Evolutionary conservation across 2,113 vertebrate genomes (phyloP).

Genomic region (Corapipo altera): DNA sequence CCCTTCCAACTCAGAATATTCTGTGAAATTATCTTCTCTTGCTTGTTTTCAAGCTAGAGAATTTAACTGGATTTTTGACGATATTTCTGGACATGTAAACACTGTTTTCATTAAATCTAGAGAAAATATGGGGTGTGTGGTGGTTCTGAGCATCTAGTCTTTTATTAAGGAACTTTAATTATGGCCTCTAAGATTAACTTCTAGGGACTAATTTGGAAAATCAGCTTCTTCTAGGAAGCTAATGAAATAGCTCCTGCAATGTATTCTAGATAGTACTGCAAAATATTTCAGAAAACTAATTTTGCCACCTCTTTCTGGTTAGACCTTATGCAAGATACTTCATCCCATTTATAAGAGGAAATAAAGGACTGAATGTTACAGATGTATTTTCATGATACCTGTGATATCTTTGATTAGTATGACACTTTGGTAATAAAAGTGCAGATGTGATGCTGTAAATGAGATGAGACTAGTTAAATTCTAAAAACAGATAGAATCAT

Average conservation of each 20-base stretch:
- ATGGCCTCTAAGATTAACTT: neutral
- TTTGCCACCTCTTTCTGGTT: neutral
- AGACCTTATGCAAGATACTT: neutral
- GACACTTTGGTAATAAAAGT: neutral
- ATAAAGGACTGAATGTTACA: neutral
- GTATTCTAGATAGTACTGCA: neutral
- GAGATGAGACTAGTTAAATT: neutral
- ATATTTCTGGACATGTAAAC: neutral
- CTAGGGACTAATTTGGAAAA: neutral
- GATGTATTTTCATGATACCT: neutral
- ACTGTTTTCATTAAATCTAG: neutral
- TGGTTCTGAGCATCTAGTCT: neutral
- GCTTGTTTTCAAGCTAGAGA: neutral
- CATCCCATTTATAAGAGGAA: neutral
- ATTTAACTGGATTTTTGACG: neutral
- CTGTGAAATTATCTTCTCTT: neutral
- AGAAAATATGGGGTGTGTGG: neutral
- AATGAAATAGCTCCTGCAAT: neutral
- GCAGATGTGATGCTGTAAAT: neutral
- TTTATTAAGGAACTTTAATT: neutral
- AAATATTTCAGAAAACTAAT: neutral
- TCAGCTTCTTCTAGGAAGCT: neutral
- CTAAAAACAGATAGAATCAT: neutral
- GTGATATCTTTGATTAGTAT: neutral
- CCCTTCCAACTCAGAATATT: neutral